Percentiles rank a stretch among this genome's conserved stretches.
phyloP scores from a whole-genome alignment of 2,888 invertebrate species.

The Ypsolopha scabrella region DNA sequence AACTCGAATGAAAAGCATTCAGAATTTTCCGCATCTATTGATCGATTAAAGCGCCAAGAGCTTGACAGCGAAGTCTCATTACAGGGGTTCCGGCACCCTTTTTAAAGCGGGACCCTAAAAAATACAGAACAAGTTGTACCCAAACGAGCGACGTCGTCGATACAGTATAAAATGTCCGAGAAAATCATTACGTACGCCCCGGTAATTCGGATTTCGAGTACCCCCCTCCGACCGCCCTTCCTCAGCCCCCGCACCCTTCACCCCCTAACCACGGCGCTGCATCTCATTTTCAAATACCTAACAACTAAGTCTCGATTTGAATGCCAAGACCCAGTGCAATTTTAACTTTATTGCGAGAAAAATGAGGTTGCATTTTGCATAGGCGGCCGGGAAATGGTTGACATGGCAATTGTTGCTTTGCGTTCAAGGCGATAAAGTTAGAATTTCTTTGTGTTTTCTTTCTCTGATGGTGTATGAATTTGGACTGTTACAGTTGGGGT shows the following conservation, averaged over 20 bases:
- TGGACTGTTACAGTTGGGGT: conserved; percentile 15
- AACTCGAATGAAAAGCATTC: too few species aligned
- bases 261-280: conserved; percentile 45
- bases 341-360: conserved; percentile 30
- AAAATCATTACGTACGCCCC: conserved; percentile 69
- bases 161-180: conserved; percentile 60
- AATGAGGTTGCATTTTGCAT: conserved; percentile 29
- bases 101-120: not conserved
- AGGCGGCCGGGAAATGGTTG: conserved; percentile 12
- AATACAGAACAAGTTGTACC: conserved; percentile 19
- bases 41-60: too few species aligned
- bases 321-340: conserved; percentile 28
- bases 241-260: conserved; percentile 14
- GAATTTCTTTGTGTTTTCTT: conserved; percentile 48
- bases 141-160: conserved; percentile 35
- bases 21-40: too few species aligned
- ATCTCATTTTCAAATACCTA: conserved; percentile 67
- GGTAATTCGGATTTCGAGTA: conserved; percentile 67
- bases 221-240: conserved; percentile 24
- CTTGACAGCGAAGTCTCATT: too few species aligned
- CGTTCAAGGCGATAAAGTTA: conserved; percentile 44
- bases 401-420: conserved; percentile 53
- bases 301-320: conserved; percentile 43
- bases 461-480: conserved; percentile 19
- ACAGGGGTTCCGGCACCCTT: not conserved